A percentile compares a stretch with the other conserved stretches of the same genome.
Evolutionary conservation across 2,797 vertebrate species (phyloP).

Genomic region (Anguilla obscura): DNA sequence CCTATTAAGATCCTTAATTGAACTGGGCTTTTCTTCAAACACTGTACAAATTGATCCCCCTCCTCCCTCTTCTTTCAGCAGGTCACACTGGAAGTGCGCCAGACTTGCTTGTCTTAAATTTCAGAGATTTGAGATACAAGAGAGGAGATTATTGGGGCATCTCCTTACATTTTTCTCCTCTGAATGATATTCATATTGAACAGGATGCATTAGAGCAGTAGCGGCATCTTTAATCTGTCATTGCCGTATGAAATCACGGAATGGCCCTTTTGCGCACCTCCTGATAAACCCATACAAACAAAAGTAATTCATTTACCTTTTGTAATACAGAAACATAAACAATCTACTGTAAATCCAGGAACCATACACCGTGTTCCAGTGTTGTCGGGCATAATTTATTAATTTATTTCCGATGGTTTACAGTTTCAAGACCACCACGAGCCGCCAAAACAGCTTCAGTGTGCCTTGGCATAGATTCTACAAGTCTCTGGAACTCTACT

Average conservation of each 20-base stretch:
- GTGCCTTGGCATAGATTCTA: too few species aligned
- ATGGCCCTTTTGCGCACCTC: not conserved
- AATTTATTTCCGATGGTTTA: not conserved
- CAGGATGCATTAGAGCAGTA: not conserved
- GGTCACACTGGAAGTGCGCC: conserved; percentile 21
- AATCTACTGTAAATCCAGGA: conserved; percentile 18
- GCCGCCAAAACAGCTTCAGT: too few species aligned
- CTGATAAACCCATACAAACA: too few species aligned
- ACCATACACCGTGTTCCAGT: not conserved
- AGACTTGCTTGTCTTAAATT: conserved; percentile 25
- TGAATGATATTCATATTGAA: not conserved
- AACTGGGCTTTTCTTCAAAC: conserved; percentile 57
- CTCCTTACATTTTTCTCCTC: conserved; percentile 7
- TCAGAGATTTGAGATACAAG: conserved; percentile 18
- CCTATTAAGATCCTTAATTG: conserved; percentile 69
- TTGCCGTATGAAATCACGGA: not conserved
- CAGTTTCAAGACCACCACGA: not conserved
- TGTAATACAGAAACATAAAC: not conserved
- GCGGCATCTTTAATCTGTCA: conserved; percentile 13
- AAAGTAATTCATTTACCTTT: not conserved
- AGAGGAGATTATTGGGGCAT: conserved; percentile 31
- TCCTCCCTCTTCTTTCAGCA: conserved; percentile 7
- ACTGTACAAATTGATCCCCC: conserved; percentile 15
- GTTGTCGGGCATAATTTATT: not conserved
- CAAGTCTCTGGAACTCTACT: too few species aligned